Evolutionary conservation across 2,113 vertebrate species (phyloP), one percentile per base, ranked within the genome.

Genomic region (Ivindomyrus marchei): DNA sequence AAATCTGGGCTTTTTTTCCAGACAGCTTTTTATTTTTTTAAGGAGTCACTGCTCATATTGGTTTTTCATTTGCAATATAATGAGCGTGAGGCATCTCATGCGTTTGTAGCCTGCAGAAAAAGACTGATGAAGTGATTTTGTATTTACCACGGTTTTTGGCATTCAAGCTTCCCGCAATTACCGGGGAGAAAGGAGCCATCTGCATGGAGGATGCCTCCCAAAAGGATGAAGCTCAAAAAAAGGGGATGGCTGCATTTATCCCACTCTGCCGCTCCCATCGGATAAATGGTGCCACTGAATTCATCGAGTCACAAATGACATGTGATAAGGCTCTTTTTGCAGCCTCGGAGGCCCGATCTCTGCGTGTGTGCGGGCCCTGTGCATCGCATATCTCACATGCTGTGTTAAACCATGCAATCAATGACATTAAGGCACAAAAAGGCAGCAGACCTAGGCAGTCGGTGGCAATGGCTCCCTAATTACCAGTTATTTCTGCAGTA

Each of bases 321-420:
- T 5, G 5, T 42, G 49, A 58, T 45, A 27, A 36, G 27, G 50
- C 13, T 42, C 27, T 27, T 19, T 56, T 17, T 42, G 24, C 27
- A 42, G 49, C n/a, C n/a, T 19, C 39, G 45, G 52, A 19, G 39
- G 50, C 36, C 36, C 15, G 3, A 39, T 31, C n/a, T 24, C 31
- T 70, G 58, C n/a, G 42, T 88, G 88, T 70, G 21, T 45, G 88
- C 3, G 58, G 52, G 27, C 15, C 3, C 15, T 36, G 10, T 1
- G 21, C 17, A 3, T 39, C n/a, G 62, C 31, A 49, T 66, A 62
- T 47, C 58, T 88, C 39, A 42, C 53, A 88, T 49, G 88, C 62
- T 74, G 88, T 31, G 53, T 49, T 74, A 74, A 47, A 74, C 58
- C 88, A 70, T 88, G 42, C 62, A 74, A 88, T 88, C 42, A 74